Conservation (phyloP, 1,140 invertebrate species). For the Adelges cooleyi region DNA sequence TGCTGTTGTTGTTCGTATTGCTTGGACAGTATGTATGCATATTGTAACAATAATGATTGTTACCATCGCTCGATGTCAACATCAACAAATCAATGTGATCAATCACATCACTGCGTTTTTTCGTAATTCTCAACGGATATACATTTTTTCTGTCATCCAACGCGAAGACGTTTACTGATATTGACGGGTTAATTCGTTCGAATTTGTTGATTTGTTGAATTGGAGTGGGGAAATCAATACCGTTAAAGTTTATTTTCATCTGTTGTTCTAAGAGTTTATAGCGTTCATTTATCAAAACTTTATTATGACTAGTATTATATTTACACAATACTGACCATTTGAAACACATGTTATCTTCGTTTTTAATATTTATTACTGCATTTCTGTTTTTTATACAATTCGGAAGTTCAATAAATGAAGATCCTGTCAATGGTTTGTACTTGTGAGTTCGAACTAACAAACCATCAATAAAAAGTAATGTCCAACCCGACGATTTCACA, state of each 20-base stretch:
- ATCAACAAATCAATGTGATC: not conserved
- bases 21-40: not conserved
- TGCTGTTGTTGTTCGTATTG: too few species aligned
- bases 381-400: not conserved
- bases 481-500: not conserved
- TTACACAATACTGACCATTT: not conserved
- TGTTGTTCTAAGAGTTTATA: not conserved
- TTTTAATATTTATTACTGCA: conserved; percentile 2
- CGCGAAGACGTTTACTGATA: not conserved
- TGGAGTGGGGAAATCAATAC: not conserved
- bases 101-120: not conserved
- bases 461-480: not conserved
- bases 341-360: not conserved
- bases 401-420: not conserved
- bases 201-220: not conserved
- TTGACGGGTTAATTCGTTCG: not conserved
- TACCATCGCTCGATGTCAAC: not conserved
- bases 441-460: not conserved
- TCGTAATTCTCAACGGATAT: not conserved
- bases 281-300: too few species aligned
- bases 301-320: too few species aligned
- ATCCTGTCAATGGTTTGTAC: not conserved
- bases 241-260: not conserved
- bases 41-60: conserved; percentile 6
- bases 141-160: not conserved